Evolutionary conservation across 2,888 invertebrate species (phyloP).

Genomic region (Pachymerium ferrugineum): DNA sequence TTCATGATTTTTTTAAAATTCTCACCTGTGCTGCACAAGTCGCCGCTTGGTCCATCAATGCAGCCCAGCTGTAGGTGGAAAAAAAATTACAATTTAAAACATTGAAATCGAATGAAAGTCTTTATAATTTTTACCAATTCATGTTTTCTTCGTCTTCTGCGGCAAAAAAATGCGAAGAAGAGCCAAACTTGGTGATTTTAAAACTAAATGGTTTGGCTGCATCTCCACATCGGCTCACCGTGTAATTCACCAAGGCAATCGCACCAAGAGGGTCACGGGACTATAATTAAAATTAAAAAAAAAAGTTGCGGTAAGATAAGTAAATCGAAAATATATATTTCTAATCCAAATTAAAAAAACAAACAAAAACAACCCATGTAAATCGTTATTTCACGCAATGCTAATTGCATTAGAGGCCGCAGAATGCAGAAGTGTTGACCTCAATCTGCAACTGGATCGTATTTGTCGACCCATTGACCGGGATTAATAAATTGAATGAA

Average conservation of each 20-base stretch:
- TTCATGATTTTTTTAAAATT: too few relatives aligned
- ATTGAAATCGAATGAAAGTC: neutral
- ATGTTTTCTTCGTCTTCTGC: slow-evolving; percentile 55
- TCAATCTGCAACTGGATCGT: too few relatives aligned
- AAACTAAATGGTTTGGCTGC: slow-evolving; percentile 46
- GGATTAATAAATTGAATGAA: too few relatives aligned
- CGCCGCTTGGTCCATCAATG: slow-evolving; percentile 70
- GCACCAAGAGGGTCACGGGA: slow-evolving; percentile 74
- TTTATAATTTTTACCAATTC: slow-evolving; percentile 35
- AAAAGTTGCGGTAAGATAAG: neutral
- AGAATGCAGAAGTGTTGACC: too few relatives aligned
- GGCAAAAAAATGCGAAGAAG: slow-evolving; percentile 59
- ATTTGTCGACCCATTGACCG: too few relatives aligned
- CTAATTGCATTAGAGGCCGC: too few relatives aligned
- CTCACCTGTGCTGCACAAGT: slow-evolving; percentile 63
- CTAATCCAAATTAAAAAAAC: too few relatives aligned
- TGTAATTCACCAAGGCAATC: slow-evolving; percentile 76
- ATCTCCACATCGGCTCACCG: slow-evolving; percentile 59
- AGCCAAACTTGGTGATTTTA: slow-evolving; percentile 47
- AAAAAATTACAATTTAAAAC: neutral
- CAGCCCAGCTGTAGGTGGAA: slow-evolving; percentile 57
- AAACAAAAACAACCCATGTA: too few relatives aligned
- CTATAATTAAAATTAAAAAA: neutral
- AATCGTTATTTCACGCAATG: too few relatives aligned
- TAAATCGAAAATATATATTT: too few relatives aligned